These are phyloP conservation scores for Bombus vancouverensis DNA, from an alignment of 1,140 invertebrate genomes.

Conservation along the genomic window DNA sequence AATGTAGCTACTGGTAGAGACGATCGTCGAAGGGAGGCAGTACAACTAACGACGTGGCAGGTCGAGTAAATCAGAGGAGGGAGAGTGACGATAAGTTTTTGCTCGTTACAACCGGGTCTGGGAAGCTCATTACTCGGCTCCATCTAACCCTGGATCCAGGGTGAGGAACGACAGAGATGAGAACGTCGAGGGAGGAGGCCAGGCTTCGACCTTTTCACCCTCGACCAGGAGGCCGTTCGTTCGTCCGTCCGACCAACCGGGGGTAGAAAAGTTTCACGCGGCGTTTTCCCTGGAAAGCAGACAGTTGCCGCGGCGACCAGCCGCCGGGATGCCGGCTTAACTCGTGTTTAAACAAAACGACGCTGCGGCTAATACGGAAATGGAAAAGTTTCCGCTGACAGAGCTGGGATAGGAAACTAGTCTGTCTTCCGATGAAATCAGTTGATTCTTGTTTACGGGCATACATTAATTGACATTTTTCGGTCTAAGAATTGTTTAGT, in stretches of 20 bases:
- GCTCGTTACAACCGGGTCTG: constrained; percentile 73
- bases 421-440: neutral
- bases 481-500: no score
- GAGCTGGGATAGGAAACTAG: neutral
- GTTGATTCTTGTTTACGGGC: neutral
- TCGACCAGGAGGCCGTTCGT: constrained; percentile 12
- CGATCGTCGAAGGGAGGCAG: constrained; percentile 25
- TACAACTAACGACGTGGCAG: constrained; percentile 71
- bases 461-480: neutral
- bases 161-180: constrained; percentile 25
- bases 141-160: constrained; percentile 47
- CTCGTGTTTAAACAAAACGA: constrained; percentile 48
- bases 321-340: constrained; percentile 34
- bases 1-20: neutral
- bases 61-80: constrained; percentile 73
- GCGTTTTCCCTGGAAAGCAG: constrained; percentile 28
- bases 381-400: constrained; percentile 26
- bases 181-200: neutral
- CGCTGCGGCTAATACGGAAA: constrained; percentile 1
- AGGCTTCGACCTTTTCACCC: constrained; percentile 62
- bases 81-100: constrained; percentile 76
- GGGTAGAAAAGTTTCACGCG: constrained; percentile 46
- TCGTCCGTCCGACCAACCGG: neutral
- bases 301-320: constrained; percentile 45
- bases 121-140: constrained; percentile 72